Conservation (phyloP, 2,113 vertebrate genomes). For the Uria aalge region DNA sequence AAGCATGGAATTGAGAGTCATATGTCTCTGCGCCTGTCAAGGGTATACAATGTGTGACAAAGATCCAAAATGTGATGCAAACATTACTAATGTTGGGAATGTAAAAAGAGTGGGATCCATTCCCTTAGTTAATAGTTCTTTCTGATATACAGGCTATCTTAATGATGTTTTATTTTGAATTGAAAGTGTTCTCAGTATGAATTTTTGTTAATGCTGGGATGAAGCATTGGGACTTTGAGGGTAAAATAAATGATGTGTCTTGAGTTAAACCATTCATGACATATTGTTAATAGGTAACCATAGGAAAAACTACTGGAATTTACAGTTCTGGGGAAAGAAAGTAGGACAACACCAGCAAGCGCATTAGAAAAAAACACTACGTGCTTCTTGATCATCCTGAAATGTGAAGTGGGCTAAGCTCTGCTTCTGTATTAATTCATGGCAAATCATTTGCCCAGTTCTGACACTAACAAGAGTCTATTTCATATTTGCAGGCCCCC, state of each 20-base stretch:
- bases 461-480: slow-evolving; percentile 44
- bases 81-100: neutral
- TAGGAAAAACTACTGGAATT: neutral
- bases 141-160: neutral
- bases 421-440: slow-evolving; percentile 21
- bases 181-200: neutral
- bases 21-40: neutral
- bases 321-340: neutral
- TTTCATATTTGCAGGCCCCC: slow-evolving; percentile 40
- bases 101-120: neutral
- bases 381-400: neutral
- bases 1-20: neutral
- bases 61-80: neutral
- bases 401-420: neutral
- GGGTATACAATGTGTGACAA: neutral
- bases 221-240: neutral
- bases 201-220: neutral
- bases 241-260: neutral
- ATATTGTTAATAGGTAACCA: neutral
- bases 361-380: neutral
- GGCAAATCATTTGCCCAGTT: slow-evolving; percentile 20
- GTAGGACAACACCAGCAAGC: neutral
- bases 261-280: slow-evolving; percentile 1
- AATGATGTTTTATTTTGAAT: neutral
- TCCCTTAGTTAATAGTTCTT: neutral